Conservation (phyloP, 2,113 vertebrate species). For the Bufo bufo region DNA sequence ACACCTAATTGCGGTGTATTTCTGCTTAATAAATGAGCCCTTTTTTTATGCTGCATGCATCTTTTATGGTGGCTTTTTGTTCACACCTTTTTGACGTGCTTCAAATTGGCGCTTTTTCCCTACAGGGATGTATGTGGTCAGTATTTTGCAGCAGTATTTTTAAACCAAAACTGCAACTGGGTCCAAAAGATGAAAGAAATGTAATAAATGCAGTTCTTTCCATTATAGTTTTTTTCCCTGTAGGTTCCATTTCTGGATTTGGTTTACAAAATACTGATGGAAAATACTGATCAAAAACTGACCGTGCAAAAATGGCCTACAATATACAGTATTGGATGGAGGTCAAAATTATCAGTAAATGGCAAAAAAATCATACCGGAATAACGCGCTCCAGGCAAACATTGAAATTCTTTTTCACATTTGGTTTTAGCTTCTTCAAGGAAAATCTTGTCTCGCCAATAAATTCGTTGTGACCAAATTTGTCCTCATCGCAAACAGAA, state of each 20-base stretch:
- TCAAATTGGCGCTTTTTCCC: too few species aligned
- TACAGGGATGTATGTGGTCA: too few species aligned
- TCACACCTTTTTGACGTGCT: too few species aligned
- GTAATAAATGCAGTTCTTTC: too few species aligned
- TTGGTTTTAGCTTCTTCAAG: constrained; percentile 92
- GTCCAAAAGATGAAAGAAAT: too few species aligned
- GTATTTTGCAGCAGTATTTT: too few species aligned
- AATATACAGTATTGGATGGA: not conserved
- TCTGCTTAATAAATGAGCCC: too few species aligned
- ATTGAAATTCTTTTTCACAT: constrained; percentile 93
- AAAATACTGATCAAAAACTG: not conserved
- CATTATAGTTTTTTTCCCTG: too few species aligned
- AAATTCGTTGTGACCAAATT: constrained; percentile 97
- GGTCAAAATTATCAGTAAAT: not conserved
- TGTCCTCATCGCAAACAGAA: constrained; percentile 96
- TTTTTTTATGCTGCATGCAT: too few species aligned
- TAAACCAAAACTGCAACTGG: too few species aligned
- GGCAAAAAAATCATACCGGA: constrained; percentile 70
- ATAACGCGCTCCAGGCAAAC: constrained; percentile 94
- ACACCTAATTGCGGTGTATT: too few species aligned
- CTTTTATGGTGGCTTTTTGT: too few species aligned
- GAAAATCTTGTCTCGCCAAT: constrained; percentile 95
- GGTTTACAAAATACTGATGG: not conserved
- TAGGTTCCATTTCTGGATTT: not conserved
- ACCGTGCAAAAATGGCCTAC: not conserved